phyloP scores from a whole-genome alignment of 2,113 vertebrate species.

The Archocentrus centrarchus region DNA sequence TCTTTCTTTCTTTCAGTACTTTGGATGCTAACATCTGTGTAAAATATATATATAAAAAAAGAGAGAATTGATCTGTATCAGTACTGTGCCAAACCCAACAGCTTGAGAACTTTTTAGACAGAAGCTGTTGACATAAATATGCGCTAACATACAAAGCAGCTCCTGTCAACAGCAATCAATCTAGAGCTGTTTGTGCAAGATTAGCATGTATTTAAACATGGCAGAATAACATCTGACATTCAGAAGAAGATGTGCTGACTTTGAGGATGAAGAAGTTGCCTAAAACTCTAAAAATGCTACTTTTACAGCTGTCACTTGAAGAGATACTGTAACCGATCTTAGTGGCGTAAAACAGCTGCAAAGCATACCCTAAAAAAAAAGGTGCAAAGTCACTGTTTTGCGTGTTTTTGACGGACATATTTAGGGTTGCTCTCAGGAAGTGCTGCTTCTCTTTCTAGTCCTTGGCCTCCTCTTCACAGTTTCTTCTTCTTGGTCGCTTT shows the following conservation, averaged over 20 bases:
- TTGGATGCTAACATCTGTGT: background rate
- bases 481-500: conserved; percentile 92
- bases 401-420: background rate
- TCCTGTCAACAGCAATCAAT: conserved; percentile 34
- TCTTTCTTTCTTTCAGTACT: background rate
- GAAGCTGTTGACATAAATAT: conserved; percentile 36
- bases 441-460: conserved; percentile 89
- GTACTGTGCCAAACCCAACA: conserved; percentile 19
- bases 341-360: background rate
- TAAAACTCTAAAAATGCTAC: background rate
- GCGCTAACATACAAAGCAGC: conserved; percentile 3
- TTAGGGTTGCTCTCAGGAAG: conserved; percentile 80
- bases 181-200: conserved; percentile 16
- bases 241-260: conserved; percentile 9
- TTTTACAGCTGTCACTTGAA: conserved; percentile 1
- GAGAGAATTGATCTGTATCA: background rate
- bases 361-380: background rate
- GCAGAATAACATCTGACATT: background rate
- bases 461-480: conserved; percentile 76
- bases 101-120: conserved; percentile 48
- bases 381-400: conserved; percentile 30
- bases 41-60: background rate
- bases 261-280: conserved; percentile 1
- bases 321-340: background rate
- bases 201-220: conserved; percentile 14